phyloP scores from a whole-genome alignment of 1,140 invertebrate species.

The Popillia japonica region DNA sequence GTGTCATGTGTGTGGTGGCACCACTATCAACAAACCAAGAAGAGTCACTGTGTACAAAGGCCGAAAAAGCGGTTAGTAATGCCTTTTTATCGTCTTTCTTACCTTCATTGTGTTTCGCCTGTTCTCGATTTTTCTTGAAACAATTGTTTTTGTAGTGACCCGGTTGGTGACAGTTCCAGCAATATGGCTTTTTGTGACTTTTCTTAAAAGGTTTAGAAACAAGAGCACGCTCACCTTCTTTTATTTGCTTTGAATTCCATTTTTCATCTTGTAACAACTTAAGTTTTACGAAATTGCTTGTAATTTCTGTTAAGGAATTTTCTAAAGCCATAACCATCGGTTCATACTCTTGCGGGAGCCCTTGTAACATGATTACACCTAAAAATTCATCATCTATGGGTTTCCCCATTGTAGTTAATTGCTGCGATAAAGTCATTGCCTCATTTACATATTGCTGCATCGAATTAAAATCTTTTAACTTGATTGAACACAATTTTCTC shows the following conservation, averaged over 20 bases:
- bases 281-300: conserved; percentile 54
- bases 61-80: conserved; percentile 47
- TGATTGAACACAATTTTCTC: conserved; percentile 43
- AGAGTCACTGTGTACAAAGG: conserved; percentile 46
- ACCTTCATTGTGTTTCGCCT: conserved; percentile 35
- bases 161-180: conserved; percentile 44
- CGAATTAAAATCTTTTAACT: conserved; percentile 42
- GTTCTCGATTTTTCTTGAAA: conserved; percentile 13
- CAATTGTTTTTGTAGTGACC: conserved; percentile 45
- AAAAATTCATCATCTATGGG: conserved; percentile 51
- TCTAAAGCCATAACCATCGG: conserved; percentile 57
- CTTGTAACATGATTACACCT: conserved; percentile 50
- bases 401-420: conserved; percentile 43
- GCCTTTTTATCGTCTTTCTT: conserved; percentile 46
- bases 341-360: conserved; percentile 50
- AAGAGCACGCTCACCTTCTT: conserved; percentile 26
- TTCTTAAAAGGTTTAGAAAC: conserved; percentile 35
- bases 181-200: conserved; percentile 41
- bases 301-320: conserved; percentile 52
- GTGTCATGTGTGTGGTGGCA: conserved; percentile 52
- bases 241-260: conserved; percentile 44
- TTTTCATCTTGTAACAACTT: conserved; percentile 55
- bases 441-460: conserved; percentile 40
- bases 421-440: conserved; percentile 37
- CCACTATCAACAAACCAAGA: conserved; percentile 55